Percentiles rank a stretch among this genome's conserved stretches.
phyloP scores from a whole-genome alignment of 2,113 vertebrate species.

The Emydocephalus ijimae region DNA sequence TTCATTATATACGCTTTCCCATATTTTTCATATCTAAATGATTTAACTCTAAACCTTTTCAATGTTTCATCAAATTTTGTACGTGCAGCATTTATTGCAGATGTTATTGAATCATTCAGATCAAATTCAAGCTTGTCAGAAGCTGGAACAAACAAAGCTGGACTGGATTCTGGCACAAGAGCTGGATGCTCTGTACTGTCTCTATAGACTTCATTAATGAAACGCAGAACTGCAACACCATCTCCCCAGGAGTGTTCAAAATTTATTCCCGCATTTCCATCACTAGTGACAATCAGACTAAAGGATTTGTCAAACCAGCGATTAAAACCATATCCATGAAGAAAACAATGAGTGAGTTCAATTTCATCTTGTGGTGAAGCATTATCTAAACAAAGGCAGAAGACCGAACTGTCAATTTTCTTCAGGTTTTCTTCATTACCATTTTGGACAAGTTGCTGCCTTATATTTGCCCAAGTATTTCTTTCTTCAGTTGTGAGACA shows the following conservation, averaged over 20 bases:
- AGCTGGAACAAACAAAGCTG: slow-evolving; percentile 62
- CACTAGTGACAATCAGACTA: slow-evolving; percentile 68
- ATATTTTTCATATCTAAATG: slow-evolving; percentile 72
- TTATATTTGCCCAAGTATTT: slow-evolving; percentile 69
- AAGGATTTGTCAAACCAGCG: slow-evolving; percentile 78
- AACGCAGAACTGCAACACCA: slow-evolving; percentile 72
- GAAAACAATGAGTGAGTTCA: slow-evolving; percentile 75
- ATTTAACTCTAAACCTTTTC: slow-evolving; percentile 68
- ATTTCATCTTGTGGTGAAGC: slow-evolving; percentile 65
- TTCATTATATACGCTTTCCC: slow-evolving; percentile 77
- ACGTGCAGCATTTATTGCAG: slow-evolving; percentile 66
- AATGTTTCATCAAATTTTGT: slow-evolving; percentile 67
- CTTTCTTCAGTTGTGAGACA: slow-evolving; percentile 75
- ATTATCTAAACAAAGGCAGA: slow-evolving; percentile 75
- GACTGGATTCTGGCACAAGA: slow-evolving; percentile 57
- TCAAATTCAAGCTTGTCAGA: slow-evolving; percentile 70
- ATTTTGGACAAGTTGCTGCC: slow-evolving; percentile 66
- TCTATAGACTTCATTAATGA: slow-evolving; percentile 76
- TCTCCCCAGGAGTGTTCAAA: slow-evolving; percentile 81
- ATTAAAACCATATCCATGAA: slow-evolving; percentile 72
- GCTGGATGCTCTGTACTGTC: slow-evolving; percentile 68
- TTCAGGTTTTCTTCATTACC: slow-evolving; percentile 68
- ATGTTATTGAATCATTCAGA: slow-evolving; percentile 62
- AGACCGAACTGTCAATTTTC: slow-evolving; percentile 68
- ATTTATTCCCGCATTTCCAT: slow-evolving; percentile 72